phyloP scores from a whole-genome alignment of 1,140 invertebrate genomes.

The Sesamia nonagrioides region DNA sequence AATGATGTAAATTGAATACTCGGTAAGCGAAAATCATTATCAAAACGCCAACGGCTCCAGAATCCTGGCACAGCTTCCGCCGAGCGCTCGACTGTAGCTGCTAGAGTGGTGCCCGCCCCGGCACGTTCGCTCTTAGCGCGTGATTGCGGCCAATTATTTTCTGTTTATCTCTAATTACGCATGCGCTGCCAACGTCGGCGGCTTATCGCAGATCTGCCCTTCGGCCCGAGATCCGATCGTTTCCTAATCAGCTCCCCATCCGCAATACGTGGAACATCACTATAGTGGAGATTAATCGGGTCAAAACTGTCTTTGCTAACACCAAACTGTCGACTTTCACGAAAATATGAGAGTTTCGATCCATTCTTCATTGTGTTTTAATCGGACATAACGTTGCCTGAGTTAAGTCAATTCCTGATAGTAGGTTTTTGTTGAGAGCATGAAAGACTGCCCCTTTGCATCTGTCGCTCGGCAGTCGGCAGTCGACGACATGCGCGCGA shows the following conservation, averaged over 20 bases:
- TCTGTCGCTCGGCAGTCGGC: slow-evolving; percentile 47
- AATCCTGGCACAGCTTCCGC: slow-evolving; percentile 61
- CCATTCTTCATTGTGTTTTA: slow-evolving; percentile 59
- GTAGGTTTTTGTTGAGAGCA: slow-evolving; percentile 53
- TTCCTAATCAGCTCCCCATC: slow-evolving; percentile 83
- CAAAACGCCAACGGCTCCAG: slow-evolving; percentile 44
- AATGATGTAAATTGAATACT: neutral
- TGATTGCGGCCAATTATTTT: slow-evolving; percentile 87
- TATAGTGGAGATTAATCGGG: slow-evolving; percentile 55
- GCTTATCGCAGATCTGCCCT: slow-evolving; percentile 84
- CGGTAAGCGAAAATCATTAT: slow-evolving; percentile 46
- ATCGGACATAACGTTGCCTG: slow-evolving; percentile 54
- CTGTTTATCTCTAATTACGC: slow-evolving; percentile 87
- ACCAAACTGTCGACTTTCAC: slow-evolving; percentile 53
- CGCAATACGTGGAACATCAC: slow-evolving; percentile 76
- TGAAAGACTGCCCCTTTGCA: slow-evolving; percentile 58
- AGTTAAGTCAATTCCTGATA: slow-evolving; percentile 57
- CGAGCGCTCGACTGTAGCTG: slow-evolving; percentile 54
- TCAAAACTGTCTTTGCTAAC: slow-evolving; percentile 49
- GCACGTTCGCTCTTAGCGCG: slow-evolving; percentile 77
- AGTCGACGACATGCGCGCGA: slow-evolving; percentile 45
- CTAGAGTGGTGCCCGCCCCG: slow-evolving; percentile 58
- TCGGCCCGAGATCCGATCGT: slow-evolving; percentile 84
- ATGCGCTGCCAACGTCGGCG: slow-evolving; percentile 82
- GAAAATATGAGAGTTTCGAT: slow-evolving; percentile 56